Base-by-base conservation (phyloP, 2,888 invertebrate species). In the Heliconius aoede region DNA sequence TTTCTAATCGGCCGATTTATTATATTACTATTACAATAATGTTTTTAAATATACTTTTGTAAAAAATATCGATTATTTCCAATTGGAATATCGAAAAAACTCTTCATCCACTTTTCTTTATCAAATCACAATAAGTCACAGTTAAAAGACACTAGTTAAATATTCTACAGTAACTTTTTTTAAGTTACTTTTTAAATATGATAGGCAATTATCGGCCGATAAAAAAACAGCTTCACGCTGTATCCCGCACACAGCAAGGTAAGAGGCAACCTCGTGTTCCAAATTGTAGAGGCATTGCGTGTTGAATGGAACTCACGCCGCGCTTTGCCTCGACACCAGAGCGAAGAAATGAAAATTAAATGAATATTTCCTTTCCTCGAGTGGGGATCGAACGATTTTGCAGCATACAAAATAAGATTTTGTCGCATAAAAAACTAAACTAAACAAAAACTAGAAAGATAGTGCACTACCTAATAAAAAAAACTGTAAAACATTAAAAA, bases 401-500 rank as follows among this genome's bases (percentile, higher is more conserved):
- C n/a, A n/a, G n/a, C n/a, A n/a, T n/a, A n/a, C n/a, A n/a, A n/a
- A n/a, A n/a, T n/a, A n/a, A n/a, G n/a, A n/a, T n/a, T n/a, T n/a
- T n/a, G n/a, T n/a, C n/a, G n/a, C n/a, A n/a, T n/a, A n/a, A n/a
- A 71, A 72, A 60, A 24, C 72, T 61, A 72, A 32, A 18, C 32
- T 32, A 72, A 21, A 68, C 77, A 67, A 72, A 64, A 69, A 79
- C 51, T 74, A 8, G 72, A 76, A 21, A 55, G 55, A 55, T 71
- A 78, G 75, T 73, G 73, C 74, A 76, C 40, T 78, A 76, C 60
- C 65, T 67, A 62, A 74, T 32, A 61, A 79, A 78, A 80, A 77
- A 78, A 67, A 77, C 74, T 60, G 80, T 85, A 86, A 85, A 86
- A 87, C 82, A 84, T 88, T 89, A 85, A 87, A 90, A 87, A 90